Percentiles rank a stretch among this genome's conserved stretches.
Evolutionary conservation across 2,888 invertebrate species (phyloP).

Genomic region (Hemistola chrysoprasaria): DNA sequence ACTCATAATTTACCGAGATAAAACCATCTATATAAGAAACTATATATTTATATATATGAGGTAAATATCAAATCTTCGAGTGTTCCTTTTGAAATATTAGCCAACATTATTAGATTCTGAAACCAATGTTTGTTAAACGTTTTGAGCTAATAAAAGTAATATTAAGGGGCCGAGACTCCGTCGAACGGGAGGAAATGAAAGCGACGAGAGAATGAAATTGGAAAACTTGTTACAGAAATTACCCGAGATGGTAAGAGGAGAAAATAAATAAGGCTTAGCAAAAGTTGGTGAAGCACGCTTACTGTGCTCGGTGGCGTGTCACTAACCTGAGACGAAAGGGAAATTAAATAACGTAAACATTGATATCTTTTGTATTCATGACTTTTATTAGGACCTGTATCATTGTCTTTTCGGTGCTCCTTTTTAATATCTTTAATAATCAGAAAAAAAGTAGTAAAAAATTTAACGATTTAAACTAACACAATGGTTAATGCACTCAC

Average conservation of each 20-base stretch:
- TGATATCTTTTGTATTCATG: too few relatives aligned
- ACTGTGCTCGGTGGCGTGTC: slow-evolving; percentile 13
- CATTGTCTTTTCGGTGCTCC: too few relatives aligned
- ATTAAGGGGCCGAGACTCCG: slow-evolving; percentile 65
- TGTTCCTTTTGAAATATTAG: slow-evolving; percentile 56
- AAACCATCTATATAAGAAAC: slow-evolving; percentile 12
- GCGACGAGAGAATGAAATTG: slow-evolving; percentile 79
- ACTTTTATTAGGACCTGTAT: too few relatives aligned
- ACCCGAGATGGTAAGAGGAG: slow-evolving; percentile 66
- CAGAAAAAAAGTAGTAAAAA: slow-evolving; percentile 22
- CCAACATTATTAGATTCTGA: slow-evolving; percentile 66
- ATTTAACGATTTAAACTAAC: slow-evolving; percentile 34
- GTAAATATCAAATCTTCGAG: slow-evolving; percentile 24
- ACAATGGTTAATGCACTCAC: slow-evolving; percentile 52
- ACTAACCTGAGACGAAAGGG: slow-evolving; percentile 16
- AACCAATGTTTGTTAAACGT: slow-evolving; percentile 79
- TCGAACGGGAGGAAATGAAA: slow-evolving; percentile 76
- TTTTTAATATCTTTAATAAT: slow-evolving; percentile 25
- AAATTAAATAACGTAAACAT: slow-evolving; percentile 22
- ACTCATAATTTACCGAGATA: slow-evolving; percentile 21
- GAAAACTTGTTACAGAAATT: slow-evolving; percentile 81
- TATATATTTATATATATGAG: too few relatives aligned
- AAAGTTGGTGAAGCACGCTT: slow-evolving; percentile 59
- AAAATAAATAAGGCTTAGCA: slow-evolving; percentile 69
- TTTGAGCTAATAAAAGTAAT: slow-evolving; percentile 80